Conservation (phyloP, 2,888 invertebrate genomes). For the Cataglyphis rosenhaueri region DNA sequence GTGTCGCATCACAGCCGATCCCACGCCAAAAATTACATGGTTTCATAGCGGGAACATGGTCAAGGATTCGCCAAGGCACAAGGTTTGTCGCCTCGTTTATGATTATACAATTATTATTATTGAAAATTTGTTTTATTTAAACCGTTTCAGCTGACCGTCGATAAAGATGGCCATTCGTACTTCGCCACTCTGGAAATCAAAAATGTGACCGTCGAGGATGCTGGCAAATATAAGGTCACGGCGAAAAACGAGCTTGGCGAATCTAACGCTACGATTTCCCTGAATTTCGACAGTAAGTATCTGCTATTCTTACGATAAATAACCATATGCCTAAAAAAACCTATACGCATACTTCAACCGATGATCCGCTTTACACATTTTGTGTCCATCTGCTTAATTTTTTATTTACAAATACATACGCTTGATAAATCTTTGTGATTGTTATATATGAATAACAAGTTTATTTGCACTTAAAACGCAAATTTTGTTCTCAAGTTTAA, state of each 20-base stretch:
- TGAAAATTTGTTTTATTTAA: background rate
- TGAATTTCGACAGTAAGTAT: constrained; percentile 99
- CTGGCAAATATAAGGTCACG: constrained; percentile 98
- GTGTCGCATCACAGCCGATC: constrained; percentile 97
- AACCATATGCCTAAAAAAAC: background rate
- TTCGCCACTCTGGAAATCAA: constrained; percentile 96
- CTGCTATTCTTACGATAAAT: constrained; percentile 49
- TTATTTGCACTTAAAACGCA: background rate
- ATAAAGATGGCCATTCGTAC: constrained; percentile 97
- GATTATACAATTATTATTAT: background rate
- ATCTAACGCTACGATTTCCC: constrained; percentile 98
- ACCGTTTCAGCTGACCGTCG: constrained; percentile 91
- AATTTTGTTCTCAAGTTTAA: background rate
- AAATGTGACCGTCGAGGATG: constrained; percentile 98
- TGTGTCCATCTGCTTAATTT: constrained; percentile 32
- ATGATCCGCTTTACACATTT: constrained; percentile 53
- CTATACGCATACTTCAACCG: constrained; percentile 31
- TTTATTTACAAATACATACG: constrained; percentile 20
- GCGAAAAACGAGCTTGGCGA: constrained; percentile 99
- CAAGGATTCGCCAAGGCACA: constrained; percentile 93
- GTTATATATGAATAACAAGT: background rate
- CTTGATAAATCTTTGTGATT: background rate
- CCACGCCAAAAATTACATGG: constrained; percentile 95
- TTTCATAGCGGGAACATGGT: constrained; percentile 95
- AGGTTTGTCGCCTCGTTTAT: constrained; percentile 87